Evolutionary conservation across 1,140 invertebrate species (phyloP), one percentile per base, ranked within the genome.

Genomic region (Diabrotica virgifera): DNA sequence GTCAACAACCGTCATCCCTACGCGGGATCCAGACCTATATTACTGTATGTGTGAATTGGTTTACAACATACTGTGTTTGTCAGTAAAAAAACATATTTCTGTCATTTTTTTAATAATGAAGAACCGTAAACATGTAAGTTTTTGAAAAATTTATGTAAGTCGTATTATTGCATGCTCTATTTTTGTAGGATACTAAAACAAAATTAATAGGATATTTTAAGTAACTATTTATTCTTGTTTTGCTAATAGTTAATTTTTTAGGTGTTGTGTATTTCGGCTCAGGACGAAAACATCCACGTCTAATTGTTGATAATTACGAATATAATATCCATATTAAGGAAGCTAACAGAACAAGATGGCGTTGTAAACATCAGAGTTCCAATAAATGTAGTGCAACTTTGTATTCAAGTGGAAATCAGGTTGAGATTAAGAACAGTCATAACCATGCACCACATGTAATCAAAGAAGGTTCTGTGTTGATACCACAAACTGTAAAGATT

Each of bases 341-440:
- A 24, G 36, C 12, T 0, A 59, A 9, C n/a, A 61, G 63, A 62
- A 68, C 70, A 14, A 64, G 72, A 61, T 73, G 72, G 72, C 56
- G 72, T 6, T 73, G 72, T 60, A 64, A 36, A 10, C 24, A 65
- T 36, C 66, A 71, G 36, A 58, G 35, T 40, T 64, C 65, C 52
- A 69, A 36, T 6, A 71, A 65, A 59, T 73, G 72, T 54, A 70
- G 63, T 46, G 65, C 68, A 5, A 51, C 46, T 9, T 14, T 71
- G 8, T 68, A 68, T 40, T 71, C 70, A 4, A 64, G 56, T 36
- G 72, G 70, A 36, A 68, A 68, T 36, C 36, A 40, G 3, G 65
- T 73, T 6, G 54, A 56, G 37, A 62, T 69, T 6, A 63, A 58
- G 11, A 52, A 70, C 61, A n/a, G 36, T 5, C 72, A 73, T 55